Percentiles rank a stretch among this genome's conserved stretches.
These are phyloP conservation scores for Archaeoteleia sp. DNA, from an alignment of 2,888 invertebrate genomes.

Conservation along the genomic window DNA sequence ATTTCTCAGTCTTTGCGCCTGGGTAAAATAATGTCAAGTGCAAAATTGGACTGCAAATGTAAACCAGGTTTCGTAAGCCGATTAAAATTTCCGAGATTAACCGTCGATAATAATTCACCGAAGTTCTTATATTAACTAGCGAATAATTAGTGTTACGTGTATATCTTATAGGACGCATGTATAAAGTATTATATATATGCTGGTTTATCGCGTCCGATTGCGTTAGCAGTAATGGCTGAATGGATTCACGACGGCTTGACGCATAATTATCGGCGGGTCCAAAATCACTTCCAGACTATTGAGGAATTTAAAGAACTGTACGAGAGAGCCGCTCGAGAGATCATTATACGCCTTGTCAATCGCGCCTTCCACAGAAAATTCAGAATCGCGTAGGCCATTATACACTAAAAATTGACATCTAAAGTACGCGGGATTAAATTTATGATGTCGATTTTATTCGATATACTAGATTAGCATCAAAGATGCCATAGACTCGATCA, in stretches of 20 bases:
- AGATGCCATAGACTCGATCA: no score
- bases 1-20: no score
- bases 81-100: no score
- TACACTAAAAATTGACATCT: background rate
- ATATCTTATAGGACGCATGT: background rate
- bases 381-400: slow-evolving; percentile 9
- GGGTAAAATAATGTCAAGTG: no score
- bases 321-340: slow-evolving; percentile 25
- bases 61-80: slow-evolving; percentile 5
- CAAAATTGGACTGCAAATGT: no score
- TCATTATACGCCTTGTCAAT: slow-evolving; percentile 35
- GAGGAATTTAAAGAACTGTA: slow-evolving; percentile 32
- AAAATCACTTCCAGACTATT: slow-evolving; percentile 32
- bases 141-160: slow-evolving; percentile 1
- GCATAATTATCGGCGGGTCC: slow-evolving; percentile 24
- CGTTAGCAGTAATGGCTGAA: slow-evolving; percentile 5
- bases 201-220: background rate
- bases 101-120: background rate
- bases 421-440: no score
- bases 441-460: no score
- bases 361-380: slow-evolving; percentile 8
- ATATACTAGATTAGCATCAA: no score
- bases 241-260: slow-evolving; percentile 1
- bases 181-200: slow-evolving; percentile 9
- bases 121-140: background rate